A percentile compares a stretch with the other conserved stretches of the same genome.
Evolutionary conservation across 1,140 invertebrate species (phyloP).

Genomic region (Heliconius congener): DNA sequence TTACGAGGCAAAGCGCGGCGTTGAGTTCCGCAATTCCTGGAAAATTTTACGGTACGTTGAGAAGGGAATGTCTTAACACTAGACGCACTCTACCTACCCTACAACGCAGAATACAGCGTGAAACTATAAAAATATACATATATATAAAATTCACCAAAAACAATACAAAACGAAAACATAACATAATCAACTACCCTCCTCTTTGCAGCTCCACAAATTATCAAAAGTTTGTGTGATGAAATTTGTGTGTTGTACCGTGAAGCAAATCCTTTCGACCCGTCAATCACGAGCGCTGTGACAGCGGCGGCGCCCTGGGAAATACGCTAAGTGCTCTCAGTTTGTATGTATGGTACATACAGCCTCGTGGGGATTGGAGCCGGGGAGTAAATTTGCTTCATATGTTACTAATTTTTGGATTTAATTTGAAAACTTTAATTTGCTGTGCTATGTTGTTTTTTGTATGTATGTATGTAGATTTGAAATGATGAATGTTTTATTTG

Average conservation of each 20-base stretch:
- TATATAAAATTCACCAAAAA: no score
- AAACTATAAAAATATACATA: no score
- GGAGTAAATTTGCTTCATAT: slow-evolving; percentile 7
- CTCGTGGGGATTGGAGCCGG: slow-evolving; percentile 26
- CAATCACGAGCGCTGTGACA: slow-evolving; percentile 41
- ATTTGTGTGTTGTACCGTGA: slow-evolving; percentile 40
- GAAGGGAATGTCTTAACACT: no score
- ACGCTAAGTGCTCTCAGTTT: slow-evolving; percentile 48
- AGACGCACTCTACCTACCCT: no score
- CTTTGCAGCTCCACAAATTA: slow-evolving; percentile 6
- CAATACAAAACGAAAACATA: background rate
- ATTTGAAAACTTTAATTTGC: background rate
- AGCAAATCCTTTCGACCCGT: slow-evolving; percentile 47
- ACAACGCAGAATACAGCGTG: no score
- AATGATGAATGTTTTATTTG: background rate
- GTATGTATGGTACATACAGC: slow-evolving; percentile 27
- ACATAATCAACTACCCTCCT: background rate
- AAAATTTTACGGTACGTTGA: no score
- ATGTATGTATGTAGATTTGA: background rate
- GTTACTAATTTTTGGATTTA: slow-evolving; percentile 14
- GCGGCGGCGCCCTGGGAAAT: slow-evolving; percentile 43
- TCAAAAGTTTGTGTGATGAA: slow-evolving; percentile 25
- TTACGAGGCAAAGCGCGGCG: no score
- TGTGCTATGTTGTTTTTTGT: no score
- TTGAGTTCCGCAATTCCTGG: no score